Evolutionary conservation across 2,888 invertebrate species (phyloP), one percentile per base, ranked within the genome.

Genomic region (Protophormia terraenovae): DNA sequence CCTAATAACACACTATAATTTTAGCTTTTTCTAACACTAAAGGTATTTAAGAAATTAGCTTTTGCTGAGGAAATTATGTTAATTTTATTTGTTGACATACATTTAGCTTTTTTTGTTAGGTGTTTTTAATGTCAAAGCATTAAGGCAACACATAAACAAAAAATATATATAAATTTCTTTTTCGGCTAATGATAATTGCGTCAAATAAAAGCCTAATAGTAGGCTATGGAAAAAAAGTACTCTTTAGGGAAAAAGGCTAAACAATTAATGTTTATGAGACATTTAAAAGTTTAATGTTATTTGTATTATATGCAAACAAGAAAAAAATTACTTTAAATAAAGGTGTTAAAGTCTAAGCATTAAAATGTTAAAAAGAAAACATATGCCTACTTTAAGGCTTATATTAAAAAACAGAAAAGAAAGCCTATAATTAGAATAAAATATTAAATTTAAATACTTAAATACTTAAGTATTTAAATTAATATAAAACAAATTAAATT

Each of bases 191-290:
- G 55, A 80, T 80, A 80, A 84, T 84, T 80, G 60, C 66, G 24
- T 80, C 16, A 41, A 71, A 72, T 80, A 50, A 84, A 80, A 72
- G 80, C 84, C 60, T 75, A 75, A 84, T 71, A 75, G 27, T 29
- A 67, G 66, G 67, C 72, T 27, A 47, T 55, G 35, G 47, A 80
- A 80, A 71, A 50, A 22, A 27, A 3, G 24, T 3, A 7, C 10
- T 22, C 41, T 2, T 16, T n/a, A 38, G 14, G n/a, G n/a, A n/a
- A 53, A 38, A 19, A 41, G 22, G 29, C 16, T 38, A 29, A 71
- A 71, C 41, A 66, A 62, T 38, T 19, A 45, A 66, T 24, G 12
- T 45, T 66, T 24, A 66, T 10, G 8, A 45, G 27, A 10, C 8
- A 0, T 22, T 50, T 50, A 29, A n/a, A 67, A 19, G 22, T 50